Percentiles rank a stretch among this genome's conserved stretches.
Evolutionary conservation across 2,113 vertebrate species (phyloP).

Genomic region (Charadrius vociferus): DNA sequence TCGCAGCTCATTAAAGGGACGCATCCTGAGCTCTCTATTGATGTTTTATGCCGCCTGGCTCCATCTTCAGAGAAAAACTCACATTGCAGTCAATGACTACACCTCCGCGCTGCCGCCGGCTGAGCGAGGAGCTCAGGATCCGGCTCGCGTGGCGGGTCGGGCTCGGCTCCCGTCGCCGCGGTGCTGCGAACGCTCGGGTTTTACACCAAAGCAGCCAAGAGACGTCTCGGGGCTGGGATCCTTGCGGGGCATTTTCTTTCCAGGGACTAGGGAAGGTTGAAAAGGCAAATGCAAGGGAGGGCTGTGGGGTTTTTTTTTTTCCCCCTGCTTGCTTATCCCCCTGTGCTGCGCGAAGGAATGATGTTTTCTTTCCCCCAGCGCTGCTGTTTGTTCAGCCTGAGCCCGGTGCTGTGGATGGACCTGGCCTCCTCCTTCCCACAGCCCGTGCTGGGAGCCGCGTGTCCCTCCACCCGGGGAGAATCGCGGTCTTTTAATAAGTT

Average conservation of each 20-base stretch:
- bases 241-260: neutral
- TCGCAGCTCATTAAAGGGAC: constrained; percentile 44
- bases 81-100: constrained; percentile 45
- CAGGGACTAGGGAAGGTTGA: neutral
- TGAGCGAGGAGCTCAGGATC: neutral
- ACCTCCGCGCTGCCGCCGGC: neutral
- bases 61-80: constrained; percentile 53
- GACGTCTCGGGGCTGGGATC: fast-evolving
- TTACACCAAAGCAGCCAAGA: neutral
- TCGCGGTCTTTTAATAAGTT: neutral
- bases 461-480: neutral
- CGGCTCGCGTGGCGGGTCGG: neutral
- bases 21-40: constrained; percentile 44
- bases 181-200: fast-evolving
- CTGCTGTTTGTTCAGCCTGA: neutral
- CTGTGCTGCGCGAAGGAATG: neutral
- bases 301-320: fast-evolving
- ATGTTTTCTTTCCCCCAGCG: neutral
- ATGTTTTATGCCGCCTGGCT: constrained; percentile 54
- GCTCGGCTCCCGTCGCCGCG: neutral
- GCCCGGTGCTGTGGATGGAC: neutral
- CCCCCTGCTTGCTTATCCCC: neutral
- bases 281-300: neutral
- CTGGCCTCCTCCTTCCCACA: neutral
- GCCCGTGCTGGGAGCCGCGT: neutral